Conservation (phyloP, 2,797 vertebrate species). For the Microctenopoma stevenorrisi region DNA sequence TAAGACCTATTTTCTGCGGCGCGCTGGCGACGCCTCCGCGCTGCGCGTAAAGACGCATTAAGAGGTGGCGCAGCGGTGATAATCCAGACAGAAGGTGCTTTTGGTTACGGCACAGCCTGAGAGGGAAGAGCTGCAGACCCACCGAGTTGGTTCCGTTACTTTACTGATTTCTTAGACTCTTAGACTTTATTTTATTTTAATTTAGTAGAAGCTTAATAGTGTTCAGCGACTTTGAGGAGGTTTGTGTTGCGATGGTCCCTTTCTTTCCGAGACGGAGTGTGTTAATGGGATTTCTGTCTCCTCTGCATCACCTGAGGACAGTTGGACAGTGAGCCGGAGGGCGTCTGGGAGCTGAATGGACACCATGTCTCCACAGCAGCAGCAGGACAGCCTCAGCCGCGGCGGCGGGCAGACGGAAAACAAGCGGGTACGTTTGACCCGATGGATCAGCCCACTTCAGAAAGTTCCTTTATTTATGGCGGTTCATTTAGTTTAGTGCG, state of each 20-base stretch:
- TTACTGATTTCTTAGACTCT: background rate
- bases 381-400: constrained; percentile 55
- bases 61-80: constrained; percentile 59
- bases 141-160: background rate
- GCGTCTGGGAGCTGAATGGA: constrained; percentile 70
- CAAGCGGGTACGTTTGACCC: constrained; percentile 60
- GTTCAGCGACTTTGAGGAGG: background rate
- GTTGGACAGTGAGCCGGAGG: constrained; percentile 39
- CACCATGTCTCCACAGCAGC: constrained; percentile 77
- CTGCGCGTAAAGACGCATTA: constrained; percentile 72
- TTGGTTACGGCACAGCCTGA: constrained; percentile 21
- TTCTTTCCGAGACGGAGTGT: constrained; percentile 13
- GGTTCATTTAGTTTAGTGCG: no score
- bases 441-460: no score
- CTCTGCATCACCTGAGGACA: constrained; percentile 41
- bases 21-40: constrained; percentile 61
- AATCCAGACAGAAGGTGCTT: constrained; percentile 61
- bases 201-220: background rate
- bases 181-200: background rate
- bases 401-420: constrained; percentile 50
- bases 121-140: background rate
- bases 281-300: constrained; percentile 37
- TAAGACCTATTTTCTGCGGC: constrained; percentile 37
- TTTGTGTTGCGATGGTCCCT: constrained; percentile 48
- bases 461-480: no score